Evolutionary conservation across 2,888 invertebrate species (phyloP).

Genomic region (Caenorhabditis doughertyi): DNA sequence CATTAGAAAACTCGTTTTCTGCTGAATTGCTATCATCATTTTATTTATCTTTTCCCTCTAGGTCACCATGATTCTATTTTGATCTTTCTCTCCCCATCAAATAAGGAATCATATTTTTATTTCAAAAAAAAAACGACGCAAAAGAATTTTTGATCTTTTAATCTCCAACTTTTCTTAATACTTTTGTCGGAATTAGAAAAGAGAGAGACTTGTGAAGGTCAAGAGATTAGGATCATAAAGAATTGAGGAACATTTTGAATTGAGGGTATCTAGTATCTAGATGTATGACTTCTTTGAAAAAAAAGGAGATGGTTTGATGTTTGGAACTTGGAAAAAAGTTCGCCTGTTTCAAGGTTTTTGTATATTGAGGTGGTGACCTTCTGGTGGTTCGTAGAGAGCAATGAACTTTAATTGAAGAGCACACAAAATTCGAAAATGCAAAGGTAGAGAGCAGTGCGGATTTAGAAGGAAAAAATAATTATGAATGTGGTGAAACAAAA

Average conservation of each 20-base stretch:
- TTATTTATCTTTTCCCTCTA: too few relatives aligned
- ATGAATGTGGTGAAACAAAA: too few relatives aligned
- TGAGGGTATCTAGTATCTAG: not conserved
- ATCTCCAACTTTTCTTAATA: not conserved
- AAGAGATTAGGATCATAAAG: constrained; percentile 2
- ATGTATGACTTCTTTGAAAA: not conserved
- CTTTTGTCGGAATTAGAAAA: not conserved
- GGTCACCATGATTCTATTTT: not conserved
- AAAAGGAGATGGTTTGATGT: not conserved
- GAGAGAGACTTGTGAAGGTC: constrained; percentile 3
- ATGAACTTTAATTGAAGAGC: too few relatives aligned
- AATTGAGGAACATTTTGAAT: constrained; percentile 13
- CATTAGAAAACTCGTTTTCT: not conserved
- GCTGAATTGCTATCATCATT: not conserved
- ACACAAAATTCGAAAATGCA: too few relatives aligned
- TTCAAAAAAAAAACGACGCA: not conserved
- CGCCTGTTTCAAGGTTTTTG: not conserved
- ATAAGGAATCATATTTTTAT: not conserved
- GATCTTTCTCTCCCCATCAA: constrained; percentile 5
- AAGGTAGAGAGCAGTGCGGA: too few relatives aligned
- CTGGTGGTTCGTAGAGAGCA: too few relatives aligned
- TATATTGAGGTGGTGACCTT: not conserved
- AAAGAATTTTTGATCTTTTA: constrained; percentile 5
- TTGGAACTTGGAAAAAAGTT: not conserved
- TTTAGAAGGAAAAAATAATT: too few relatives aligned